Base-by-base conservation (phyloP, 2,888 invertebrate species). In the Meiosimyza platycephala region DNA sequence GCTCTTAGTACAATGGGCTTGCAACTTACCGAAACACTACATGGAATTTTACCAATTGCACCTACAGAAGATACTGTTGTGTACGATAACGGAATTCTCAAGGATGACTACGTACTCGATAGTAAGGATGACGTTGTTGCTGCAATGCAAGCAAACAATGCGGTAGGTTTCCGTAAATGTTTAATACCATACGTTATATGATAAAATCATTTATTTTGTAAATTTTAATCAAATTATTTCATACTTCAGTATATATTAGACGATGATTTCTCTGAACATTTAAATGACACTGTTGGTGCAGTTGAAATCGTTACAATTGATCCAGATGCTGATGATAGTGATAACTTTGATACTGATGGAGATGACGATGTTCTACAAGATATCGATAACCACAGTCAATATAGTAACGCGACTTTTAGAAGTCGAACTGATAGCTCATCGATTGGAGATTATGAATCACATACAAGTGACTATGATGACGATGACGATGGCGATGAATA, bases 401-500 rank as follows among this genome's bases (percentile, higher is more conserved):
- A 78, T 71, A 86, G 85, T 59, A 80, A 80, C 73, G 79, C 79
- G 12, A 85, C 84, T 60, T 86, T 86, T 80, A 83, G 85, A 18
- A 82, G 82, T 1, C 83, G 86, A 71, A 86, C 85, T 0, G 85
- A 85, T 57, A 86, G 85, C 68, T 86, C 85, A 9, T 87, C 86
- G 3, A 86, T 86, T 72, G 86, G 83, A 13, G 86, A 86, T 72
- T 87, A 87, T 75, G 87, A 87, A 76, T 87, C 87, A 63, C 86
- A 86, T 66, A 81, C 86, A 6, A 86, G 87, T 76, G 86, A 87
- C 72, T 87, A 86, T 71, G 86, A 85, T 50, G 84, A 85, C 73
- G 83, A 83, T 2, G 77, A 79, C 59, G 77, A 78, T 52, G 74
- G 67, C 7, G 78, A 76, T 15, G 76, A 74, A 63, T 68, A 75